Percentiles rank a stretch among this genome's conserved stretches.
Evolutionary conservation across 2,113 vertebrate genomes (phyloP).

Genomic region (Anoura caudifer): DNA sequence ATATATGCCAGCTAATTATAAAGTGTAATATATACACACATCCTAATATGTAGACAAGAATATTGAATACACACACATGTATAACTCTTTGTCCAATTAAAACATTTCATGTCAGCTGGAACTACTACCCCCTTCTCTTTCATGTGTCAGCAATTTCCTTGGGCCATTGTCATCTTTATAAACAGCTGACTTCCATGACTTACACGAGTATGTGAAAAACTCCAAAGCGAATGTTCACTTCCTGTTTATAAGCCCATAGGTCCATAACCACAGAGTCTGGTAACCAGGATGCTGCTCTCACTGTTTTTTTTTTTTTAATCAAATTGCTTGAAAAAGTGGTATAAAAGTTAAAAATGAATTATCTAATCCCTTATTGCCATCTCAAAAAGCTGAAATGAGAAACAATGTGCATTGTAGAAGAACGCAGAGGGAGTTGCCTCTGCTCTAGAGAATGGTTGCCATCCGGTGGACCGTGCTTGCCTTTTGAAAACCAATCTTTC

Average conservation of each 20-base stretch:
- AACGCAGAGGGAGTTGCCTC: not conserved
- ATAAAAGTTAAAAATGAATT: not conserved
- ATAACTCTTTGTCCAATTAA: not conserved
- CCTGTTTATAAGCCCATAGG: not conserved
- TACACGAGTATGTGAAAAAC: no score
- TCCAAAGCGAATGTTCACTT: not conserved
- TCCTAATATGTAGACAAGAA: not conserved
- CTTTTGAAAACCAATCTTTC: constrained; percentile 42
- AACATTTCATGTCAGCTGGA: not conserved
- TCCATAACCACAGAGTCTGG: not conserved
- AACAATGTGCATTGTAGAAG: not conserved
- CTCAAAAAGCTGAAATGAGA: not conserved
- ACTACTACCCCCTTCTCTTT: not conserved
- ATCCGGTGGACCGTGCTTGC: not conserved
- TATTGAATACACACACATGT: not conserved
- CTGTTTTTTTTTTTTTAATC: not conserved
- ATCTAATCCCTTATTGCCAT: not conserved
- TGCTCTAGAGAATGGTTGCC: not conserved
- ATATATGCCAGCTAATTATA: not conserved
- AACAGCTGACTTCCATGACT: not conserved
- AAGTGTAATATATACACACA: not conserved
- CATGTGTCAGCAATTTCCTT: not conserved
- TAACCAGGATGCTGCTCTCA: not conserved
- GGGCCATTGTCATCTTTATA: not conserved
- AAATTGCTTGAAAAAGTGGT: not conserved